A percentile compares a stretch with the other conserved stretches of the same genome.
Evolutionary conservation across 2,113 vertebrate genomes (phyloP).

Genomic region (Ammodramus savannarum): DNA sequence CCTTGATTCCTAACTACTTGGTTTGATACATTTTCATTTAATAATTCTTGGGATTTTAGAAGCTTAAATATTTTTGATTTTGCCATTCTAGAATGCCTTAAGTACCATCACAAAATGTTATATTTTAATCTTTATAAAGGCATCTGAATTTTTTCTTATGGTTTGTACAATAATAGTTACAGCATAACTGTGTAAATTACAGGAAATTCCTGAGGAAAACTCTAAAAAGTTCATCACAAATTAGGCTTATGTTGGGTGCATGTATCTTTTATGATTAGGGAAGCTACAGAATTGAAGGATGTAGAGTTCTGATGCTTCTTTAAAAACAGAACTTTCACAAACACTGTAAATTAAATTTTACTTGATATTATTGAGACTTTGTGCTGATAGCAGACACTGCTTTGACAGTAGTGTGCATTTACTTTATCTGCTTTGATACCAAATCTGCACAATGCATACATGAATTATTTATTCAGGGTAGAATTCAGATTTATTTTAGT

Average conservation of each 20-base stretch:
- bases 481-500: neutral
- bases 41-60: neutral
- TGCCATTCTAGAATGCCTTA: neutral
- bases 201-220: neutral
- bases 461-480: neutral
- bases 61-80: neutral
- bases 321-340: neutral
- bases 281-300: neutral
- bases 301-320: neutral
- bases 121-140: neutral
- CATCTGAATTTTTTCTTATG: neutral
- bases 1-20: neutral
- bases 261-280: neutral
- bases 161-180: neutral
- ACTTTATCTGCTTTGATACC: neutral
- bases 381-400: neutral
- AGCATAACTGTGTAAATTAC: neutral
- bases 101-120: neutral
- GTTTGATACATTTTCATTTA: neutral
- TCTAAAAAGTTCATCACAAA: neutral
- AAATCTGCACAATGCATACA: neutral
- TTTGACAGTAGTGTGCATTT: neutral
- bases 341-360: neutral
- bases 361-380: neutral
- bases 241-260: accelerated